Conservation (phyloP, 2,113 vertebrate genomes). For the Nyctibius bracteatus region DNA sequence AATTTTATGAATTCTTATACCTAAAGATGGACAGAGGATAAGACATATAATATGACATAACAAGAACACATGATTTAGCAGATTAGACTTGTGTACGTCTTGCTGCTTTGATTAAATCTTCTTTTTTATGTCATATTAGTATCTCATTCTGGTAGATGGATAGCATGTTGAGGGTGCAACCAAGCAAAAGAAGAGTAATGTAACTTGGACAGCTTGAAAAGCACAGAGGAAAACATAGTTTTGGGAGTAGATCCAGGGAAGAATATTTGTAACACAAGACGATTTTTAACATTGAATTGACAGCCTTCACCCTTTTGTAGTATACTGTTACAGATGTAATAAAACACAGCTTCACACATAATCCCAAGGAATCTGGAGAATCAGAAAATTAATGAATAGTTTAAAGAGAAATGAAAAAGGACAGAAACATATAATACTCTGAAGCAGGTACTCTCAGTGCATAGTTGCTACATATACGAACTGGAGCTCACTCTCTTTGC, state of each 20-base stretch:
- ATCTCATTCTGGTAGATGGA: neutral
- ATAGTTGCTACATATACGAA: neutral
- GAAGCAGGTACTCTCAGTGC: neutral
- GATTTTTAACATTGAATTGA: constrained; percentile 10
- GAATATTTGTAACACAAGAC: neutral
- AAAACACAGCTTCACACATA: constrained; percentile 9
- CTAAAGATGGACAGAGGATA: neutral
- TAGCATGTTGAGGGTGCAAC: neutral
- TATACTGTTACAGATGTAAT: neutral
- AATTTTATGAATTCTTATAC: neutral
- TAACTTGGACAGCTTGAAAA: neutral
- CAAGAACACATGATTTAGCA: neutral
- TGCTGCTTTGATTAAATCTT: neutral
- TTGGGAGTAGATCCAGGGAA: neutral
- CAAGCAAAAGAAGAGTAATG: neutral
- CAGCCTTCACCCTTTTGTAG: neutral
- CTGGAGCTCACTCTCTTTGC: neutral
- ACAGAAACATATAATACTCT: neutral
- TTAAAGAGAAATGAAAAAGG: constrained; percentile 43
- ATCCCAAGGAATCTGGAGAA: constrained; percentile 13
- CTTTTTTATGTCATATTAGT: neutral
- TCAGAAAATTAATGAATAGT: constrained; percentile 51
- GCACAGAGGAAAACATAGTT: neutral
- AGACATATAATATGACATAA: neutral
- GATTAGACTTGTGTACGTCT: neutral